phyloP scores from a whole-genome alignment of 2,797 vertebrate genomes.

The Naso thynnoides region DNA sequence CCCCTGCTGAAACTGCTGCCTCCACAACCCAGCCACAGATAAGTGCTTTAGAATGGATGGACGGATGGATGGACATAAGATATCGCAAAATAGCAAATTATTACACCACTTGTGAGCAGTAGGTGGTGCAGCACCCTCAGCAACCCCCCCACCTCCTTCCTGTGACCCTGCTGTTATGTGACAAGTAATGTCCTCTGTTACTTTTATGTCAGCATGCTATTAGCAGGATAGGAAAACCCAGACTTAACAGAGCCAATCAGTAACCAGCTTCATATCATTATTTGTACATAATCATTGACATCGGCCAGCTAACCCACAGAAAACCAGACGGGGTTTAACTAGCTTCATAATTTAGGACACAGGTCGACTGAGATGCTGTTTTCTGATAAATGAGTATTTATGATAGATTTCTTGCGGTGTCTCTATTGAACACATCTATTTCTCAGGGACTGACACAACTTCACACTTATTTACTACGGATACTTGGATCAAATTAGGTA shows the following conservation, averaged over 20 bases:
- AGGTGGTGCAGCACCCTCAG: too few species aligned
- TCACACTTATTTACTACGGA: conserved; percentile 35
- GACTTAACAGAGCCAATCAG: not conserved
- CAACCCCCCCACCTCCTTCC: too few species aligned
- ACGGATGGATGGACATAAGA: too few species aligned
- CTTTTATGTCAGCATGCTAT: too few species aligned
- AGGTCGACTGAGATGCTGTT: not conserved
- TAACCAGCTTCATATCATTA: not conserved
- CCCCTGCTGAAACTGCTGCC: too few species aligned
- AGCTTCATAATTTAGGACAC: not conserved
- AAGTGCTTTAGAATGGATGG: too few species aligned
- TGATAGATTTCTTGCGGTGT: not conserved
- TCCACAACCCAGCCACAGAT: too few species aligned
- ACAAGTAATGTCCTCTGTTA: too few species aligned
- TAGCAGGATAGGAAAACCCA: not conserved
- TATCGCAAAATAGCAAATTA: too few species aligned
- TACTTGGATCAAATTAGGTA: conserved; percentile 7
- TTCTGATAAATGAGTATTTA: not conserved
- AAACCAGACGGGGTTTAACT: not conserved
- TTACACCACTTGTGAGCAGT: too few species aligned
- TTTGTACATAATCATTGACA: not conserved
- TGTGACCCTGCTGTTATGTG: too few species aligned
- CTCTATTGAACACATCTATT: not conserved
- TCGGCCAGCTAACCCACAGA: not conserved
- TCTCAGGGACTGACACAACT: not conserved